These are phyloP conservation scores for Psilanteris sp. DNA, from an alignment of 1,140 invertebrate species.

Conservation along the genomic window DNA sequence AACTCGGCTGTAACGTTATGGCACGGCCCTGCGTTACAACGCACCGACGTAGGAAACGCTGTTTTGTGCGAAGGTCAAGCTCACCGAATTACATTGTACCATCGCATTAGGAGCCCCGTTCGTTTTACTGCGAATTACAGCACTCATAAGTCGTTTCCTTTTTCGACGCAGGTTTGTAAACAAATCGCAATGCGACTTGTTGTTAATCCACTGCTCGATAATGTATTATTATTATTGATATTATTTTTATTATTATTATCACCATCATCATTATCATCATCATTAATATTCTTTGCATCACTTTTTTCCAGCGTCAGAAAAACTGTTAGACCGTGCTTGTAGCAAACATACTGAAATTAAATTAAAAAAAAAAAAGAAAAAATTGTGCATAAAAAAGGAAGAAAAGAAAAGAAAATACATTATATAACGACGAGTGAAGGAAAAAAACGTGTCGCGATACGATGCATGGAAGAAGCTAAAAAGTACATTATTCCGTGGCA, in stretches of 20 bases:
- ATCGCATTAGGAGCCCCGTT: not conserved
- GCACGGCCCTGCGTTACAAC: constrained; percentile 33
- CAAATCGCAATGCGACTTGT: not conserved
- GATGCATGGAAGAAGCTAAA: constrained; percentile 11
- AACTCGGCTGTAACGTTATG: constrained; percentile 1
- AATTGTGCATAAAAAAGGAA: no score
- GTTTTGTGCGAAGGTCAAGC: constrained; percentile 42
- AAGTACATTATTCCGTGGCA: constrained; percentile 30
- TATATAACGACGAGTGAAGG: constrained; percentile 8
- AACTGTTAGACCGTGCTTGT: no score
- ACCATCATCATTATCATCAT: no score
- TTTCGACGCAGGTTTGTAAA: constrained; percentile 2
- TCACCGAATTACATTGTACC: constrained; percentile 41
- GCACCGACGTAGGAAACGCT: constrained; percentile 17
- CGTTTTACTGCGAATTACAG: constrained; percentile 10
- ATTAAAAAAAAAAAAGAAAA: no score
- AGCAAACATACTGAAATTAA: no score
- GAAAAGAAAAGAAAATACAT: not conserved
- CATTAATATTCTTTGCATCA: no score
- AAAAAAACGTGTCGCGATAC: constrained; percentile 9
- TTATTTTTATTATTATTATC: no score
- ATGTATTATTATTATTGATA: no score
- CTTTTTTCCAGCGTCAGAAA: no score
- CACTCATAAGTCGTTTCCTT: constrained; percentile 26
- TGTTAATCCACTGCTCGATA: no score